Percentiles rank a stretch among this genome's conserved stretches.
phyloP scores from a whole-genome alignment of 1,140 invertebrate genomes.

The Oreohelix idahoensis region DNA sequence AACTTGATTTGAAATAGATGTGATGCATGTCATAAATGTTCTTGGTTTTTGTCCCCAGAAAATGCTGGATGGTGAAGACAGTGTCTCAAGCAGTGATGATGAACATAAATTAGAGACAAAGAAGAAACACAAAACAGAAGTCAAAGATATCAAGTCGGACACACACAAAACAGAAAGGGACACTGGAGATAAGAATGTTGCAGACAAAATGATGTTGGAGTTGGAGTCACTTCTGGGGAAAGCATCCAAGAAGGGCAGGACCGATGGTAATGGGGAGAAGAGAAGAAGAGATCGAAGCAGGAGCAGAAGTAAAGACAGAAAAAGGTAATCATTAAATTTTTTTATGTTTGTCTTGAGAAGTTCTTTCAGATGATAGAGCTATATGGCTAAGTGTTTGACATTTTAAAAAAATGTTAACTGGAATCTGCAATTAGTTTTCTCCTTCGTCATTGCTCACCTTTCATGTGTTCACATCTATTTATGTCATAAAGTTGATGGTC shows the following conservation, averaged over 20 bases:
- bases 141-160: not conserved
- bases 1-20: too few relatives aligned
- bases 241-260: conserved; percentile 40
- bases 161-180: not conserved
- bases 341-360: too few relatives aligned
- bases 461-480: too few relatives aligned
- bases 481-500: too few relatives aligned
- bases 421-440: too few relatives aligned
- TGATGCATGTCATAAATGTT: too few relatives aligned
- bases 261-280: not conserved
- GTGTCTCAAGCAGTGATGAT: not conserved
- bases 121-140: not conserved
- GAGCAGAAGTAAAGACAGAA: conserved; percentile 69
- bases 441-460: too few relatives aligned
- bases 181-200: conserved; percentile 75
- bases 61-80: conserved; percentile 32
- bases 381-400: too few relatives aligned
- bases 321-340: conserved; percentile 27
- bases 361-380: too few relatives aligned
- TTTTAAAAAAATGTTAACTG: too few relatives aligned
- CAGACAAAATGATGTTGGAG: conserved; percentile 89
- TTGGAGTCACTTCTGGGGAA: conserved; percentile 85
- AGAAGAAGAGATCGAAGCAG: conserved; percentile 43
- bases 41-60: conserved; percentile 8
- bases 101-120: not conserved